Evolutionary conservation across 2,113 vertebrate genomes (phyloP), one percentile per base, ranked within the genome.

Genomic region (Oceanodroma tethys): DNA sequence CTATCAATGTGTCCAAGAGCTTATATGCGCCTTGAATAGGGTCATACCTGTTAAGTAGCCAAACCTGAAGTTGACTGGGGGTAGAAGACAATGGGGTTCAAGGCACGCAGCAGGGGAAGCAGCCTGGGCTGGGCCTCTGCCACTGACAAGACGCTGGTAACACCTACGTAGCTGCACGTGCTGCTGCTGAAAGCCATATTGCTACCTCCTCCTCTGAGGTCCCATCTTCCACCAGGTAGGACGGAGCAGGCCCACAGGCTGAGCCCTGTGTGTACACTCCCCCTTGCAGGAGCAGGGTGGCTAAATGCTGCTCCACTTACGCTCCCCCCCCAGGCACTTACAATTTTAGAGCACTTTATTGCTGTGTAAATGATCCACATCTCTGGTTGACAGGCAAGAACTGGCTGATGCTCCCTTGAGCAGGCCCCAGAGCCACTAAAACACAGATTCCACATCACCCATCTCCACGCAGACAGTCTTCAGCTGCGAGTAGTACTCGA

Each of bases 381-480:
- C 53, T 85, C 52, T 70, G 48, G 76, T 50, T 90, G 75, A 66
- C 53, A 53, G 80, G 36, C 4, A 82, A 9, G 59, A 63, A 68
- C 52, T 79, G 71, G 42, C 68, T 56, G 83, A 32, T 63, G 68
- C n/a, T 73, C 48, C 86, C 72, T 52, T 38, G n/a, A 17, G 27
- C n/a, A 48, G 65, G 66, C 9, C 53, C 36, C 32, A 67, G 59
- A 50, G 84, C 27, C 60, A 34, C 96, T 98, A 99, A 91, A 99
- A 99, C 30, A 93, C 95, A 7, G 98, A 98, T 5, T 99, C 98
- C 18, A 99, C 99, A 0, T 99, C 98, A 4, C 99, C 99, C 99
- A 99, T 99, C 96, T 99, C 99, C 97, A 99, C 99, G 0, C 98
- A 98, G 79, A 99, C 99, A 0, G 99, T 99, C 98, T 99, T 99